Percentiles rank a stretch among this genome's conserved stretches.
These are phyloP conservation scores for Furcifer pardalis DNA, from an alignment of 2,797 vertebrate genomes.

Conservation along the genomic window DNA sequence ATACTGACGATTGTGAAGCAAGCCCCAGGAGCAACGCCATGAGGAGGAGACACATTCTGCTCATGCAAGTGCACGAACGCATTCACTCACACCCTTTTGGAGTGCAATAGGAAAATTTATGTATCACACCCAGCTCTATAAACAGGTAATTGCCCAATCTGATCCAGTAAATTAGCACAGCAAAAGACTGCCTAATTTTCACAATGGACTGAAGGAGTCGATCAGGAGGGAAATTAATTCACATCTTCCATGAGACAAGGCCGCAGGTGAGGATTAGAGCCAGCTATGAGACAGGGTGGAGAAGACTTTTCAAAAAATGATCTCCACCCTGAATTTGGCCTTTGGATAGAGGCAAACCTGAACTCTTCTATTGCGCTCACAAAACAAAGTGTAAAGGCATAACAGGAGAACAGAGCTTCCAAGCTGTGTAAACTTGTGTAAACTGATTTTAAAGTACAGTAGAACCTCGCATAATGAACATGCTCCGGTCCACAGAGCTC, in stretches of 20 bases:
- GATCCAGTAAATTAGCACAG: conserved; percentile 58
- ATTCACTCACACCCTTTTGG: conserved; percentile 8
- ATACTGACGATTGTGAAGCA: not conserved
- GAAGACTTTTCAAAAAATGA: conserved; percentile 4
- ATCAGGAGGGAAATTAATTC: conserved; percentile 63
- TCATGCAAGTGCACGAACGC: not conserved
- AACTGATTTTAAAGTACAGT: not conserved
- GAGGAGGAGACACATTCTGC: not conserved
- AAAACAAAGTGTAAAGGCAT: not conserved
- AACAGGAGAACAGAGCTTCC: not conserved
- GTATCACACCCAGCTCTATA: conserved; percentile 50
- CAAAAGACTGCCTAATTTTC: conserved; percentile 54
- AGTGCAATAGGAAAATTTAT: not conserved
- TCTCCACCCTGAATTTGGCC: not conserved
- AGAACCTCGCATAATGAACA: no score
- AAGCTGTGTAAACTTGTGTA: accelerated
- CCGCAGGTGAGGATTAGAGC: conserved; percentile 63
- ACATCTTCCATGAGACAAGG: conserved; percentile 48
- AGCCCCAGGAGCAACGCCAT: not conserved
- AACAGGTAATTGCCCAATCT: conserved; percentile 65
- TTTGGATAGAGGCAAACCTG: not conserved
- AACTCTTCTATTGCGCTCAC: not conserved
- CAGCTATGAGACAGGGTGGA: conserved; percentile 28
- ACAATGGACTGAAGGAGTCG: conserved; percentile 44
- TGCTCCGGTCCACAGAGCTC: no score